phyloP scores from a whole-genome alignment of 2,888 invertebrate genomes.

The Tetragnatha montana region DNA sequence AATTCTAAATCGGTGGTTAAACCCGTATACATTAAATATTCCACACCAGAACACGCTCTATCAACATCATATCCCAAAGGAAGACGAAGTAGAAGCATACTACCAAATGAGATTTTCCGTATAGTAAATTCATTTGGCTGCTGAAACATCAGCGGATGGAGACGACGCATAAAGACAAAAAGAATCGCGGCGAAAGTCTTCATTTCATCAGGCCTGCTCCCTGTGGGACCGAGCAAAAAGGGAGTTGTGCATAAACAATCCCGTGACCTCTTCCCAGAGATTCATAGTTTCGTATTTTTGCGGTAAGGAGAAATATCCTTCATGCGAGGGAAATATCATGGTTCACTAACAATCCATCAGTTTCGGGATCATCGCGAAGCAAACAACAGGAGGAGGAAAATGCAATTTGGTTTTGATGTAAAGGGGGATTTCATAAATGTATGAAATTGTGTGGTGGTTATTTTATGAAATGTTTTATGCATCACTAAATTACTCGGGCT shows the following conservation, averaged over 20 bases:
- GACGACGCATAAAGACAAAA: background rate
- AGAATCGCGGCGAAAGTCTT: background rate
- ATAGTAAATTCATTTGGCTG: background rate
- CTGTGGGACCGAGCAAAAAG: background rate
- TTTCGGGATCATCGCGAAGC: background rate
- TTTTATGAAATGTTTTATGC: too few species aligned
- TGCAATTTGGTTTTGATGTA: too few species aligned
- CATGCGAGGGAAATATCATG: background rate
- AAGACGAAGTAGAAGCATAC: background rate
- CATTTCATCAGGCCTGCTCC: background rate
- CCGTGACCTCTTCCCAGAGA: background rate
- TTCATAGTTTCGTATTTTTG: background rate
- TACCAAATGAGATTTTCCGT: background rate
- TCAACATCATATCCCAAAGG: too few species aligned
- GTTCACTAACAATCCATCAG: background rate
- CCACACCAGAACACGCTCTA: too few species aligned
- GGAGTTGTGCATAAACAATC: background rate
- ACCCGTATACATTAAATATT: too few species aligned
- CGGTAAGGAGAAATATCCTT: background rate
- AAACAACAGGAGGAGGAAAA: background rate
- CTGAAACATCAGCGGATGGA: too few species aligned
- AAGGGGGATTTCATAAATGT: too few species aligned
- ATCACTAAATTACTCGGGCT: too few species aligned
- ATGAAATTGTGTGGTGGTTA: too few species aligned
- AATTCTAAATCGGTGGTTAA: too few species aligned